Conservation (phyloP, 2,888 invertebrate genomes). For the Acrobasis suavella region DNA sequence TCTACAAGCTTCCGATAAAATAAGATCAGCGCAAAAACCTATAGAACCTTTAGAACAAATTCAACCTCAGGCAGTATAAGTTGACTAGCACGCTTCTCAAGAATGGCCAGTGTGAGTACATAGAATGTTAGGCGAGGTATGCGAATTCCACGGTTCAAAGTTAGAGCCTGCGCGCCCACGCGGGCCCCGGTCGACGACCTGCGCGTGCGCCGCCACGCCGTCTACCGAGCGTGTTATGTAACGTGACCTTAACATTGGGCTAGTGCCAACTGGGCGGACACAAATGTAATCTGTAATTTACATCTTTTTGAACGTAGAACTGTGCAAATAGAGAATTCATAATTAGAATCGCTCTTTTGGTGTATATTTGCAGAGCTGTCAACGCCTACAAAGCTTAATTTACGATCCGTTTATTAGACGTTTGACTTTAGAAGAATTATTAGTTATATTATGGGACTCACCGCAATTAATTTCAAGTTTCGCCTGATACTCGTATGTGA, state of each 20-base stretch:
- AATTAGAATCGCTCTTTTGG: neutral
- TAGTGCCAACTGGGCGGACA: slow-evolving; percentile 35
- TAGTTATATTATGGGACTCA: too few relatives aligned
- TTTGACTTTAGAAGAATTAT: too few relatives aligned
- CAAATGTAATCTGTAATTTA: slow-evolving; percentile 20
- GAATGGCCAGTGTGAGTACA: neutral
- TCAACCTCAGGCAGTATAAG: neutral
- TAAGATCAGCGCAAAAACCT: neutral
- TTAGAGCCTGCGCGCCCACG: slow-evolving; percentile 68
- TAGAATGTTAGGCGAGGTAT: slow-evolving; percentile 27
- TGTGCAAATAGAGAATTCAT: slow-evolving; percentile 19
- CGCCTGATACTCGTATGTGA: too few relatives aligned
- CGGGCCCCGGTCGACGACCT: slow-evolving; percentile 72
- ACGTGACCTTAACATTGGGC: slow-evolving; percentile 75
- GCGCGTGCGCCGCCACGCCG: slow-evolving; percentile 76
- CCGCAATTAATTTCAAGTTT: too few relatives aligned
- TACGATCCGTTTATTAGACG: too few relatives aligned
- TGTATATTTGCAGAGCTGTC: neutral
- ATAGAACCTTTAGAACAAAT: neutral
- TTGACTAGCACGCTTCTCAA: neutral
- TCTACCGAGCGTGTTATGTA: slow-evolving; percentile 71
- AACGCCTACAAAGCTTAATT: neutral
- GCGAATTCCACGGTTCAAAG: slow-evolving; percentile 48
- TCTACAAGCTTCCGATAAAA: too few relatives aligned
- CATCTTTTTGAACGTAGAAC: slow-evolving; percentile 17